Percentiles rank a stretch among this genome's conserved stretches.
phyloP scores from a whole-genome alignment of 1,140 invertebrate species.

The Lethocerus indicus region DNA sequence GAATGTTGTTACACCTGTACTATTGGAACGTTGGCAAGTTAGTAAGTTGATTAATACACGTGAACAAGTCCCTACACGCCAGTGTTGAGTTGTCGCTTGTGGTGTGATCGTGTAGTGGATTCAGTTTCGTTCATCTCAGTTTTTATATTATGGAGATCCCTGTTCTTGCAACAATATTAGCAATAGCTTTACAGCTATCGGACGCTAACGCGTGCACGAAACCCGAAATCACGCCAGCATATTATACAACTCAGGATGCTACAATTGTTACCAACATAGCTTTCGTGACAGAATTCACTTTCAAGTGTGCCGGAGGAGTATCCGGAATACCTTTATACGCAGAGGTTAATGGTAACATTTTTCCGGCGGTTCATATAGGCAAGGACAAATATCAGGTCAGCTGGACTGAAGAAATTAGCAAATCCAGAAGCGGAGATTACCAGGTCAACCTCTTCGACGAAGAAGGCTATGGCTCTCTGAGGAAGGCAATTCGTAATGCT shows the following conservation, averaged over 20 bases:
- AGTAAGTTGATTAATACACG: too few relatives aligned
- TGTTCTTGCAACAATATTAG: too few relatives aligned
- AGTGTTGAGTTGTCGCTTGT: too few relatives aligned
- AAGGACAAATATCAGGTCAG: constrained; percentile 56
- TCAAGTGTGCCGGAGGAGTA: constrained; percentile 46
- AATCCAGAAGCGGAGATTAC: constrained; percentile 59
- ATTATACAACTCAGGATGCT: constrained; percentile 80
- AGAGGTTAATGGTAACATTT: constrained; percentile 62
- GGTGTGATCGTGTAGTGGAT: too few relatives aligned
- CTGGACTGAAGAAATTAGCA: constrained; percentile 74
- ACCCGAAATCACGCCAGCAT: constrained; percentile 19
- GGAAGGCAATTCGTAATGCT: constrained; percentile 51
- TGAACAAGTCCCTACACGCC: too few relatives aligned
- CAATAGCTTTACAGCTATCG: too few relatives aligned
- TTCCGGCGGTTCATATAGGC: constrained; percentile 55
- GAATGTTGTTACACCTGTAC: too few relatives aligned
- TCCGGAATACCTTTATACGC: constrained; percentile 61
- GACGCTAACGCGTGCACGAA: constrained; percentile 12
- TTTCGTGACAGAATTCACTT: constrained; percentile 54
- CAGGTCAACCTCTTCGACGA: constrained; percentile 74
- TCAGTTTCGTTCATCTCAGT: too few relatives aligned
- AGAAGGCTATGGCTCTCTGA: constrained; percentile 69
- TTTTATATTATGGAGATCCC: too few relatives aligned
- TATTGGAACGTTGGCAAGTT: too few relatives aligned
- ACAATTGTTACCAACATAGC: constrained; percentile 72